phyloP scores from a whole-genome alignment of 1,140 invertebrate genomes.

The Drosophila ercepeae region DNA sequence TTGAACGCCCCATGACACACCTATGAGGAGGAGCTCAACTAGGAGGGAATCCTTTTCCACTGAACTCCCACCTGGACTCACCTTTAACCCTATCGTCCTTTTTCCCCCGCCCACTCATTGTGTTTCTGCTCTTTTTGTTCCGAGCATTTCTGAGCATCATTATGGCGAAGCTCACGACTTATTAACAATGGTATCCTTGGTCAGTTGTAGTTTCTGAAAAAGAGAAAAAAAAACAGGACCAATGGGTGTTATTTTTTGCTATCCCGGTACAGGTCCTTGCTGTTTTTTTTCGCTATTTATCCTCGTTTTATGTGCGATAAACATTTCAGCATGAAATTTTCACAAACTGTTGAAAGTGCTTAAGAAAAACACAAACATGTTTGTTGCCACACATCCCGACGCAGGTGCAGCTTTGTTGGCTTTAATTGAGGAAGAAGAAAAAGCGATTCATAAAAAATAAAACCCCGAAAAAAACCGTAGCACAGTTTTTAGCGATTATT shows the following conservation, averaged over 20 bases:
- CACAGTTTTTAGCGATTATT: conserved; percentile 54
- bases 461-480: conserved; percentile 42
- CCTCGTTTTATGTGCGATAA: conserved; percentile 36
- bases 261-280: conserved; percentile 9
- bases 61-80: conserved; percentile 9
- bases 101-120: neutral
- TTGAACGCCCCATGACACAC: conserved; percentile 58
- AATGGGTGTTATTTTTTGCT: conserved; percentile 14
- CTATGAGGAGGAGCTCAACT: conserved; percentile 15
- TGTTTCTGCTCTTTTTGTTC: conserved; percentile 19
- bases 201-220: neutral
- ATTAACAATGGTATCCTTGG: neutral
- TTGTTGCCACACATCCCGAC: conserved; percentile 10
- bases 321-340: conserved; percentile 63
- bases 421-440: conserved; percentile 43
- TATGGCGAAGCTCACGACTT: conserved; percentile 11
- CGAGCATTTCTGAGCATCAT: neutral
- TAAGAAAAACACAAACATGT: conserved; percentile 53
- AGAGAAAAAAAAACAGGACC: too few relatives aligned
- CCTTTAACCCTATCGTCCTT: conserved; percentile 24
- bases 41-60: neutral
- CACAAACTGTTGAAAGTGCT: conserved; percentile 67
- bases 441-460: conserved; percentile 11
- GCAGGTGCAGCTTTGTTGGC: conserved; percentile 42
- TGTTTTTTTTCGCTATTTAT: conserved; percentile 22